phyloP scores from a whole-genome alignment of 2,797 vertebrate genomes.

The Lutjanus campechanus region DNA sequence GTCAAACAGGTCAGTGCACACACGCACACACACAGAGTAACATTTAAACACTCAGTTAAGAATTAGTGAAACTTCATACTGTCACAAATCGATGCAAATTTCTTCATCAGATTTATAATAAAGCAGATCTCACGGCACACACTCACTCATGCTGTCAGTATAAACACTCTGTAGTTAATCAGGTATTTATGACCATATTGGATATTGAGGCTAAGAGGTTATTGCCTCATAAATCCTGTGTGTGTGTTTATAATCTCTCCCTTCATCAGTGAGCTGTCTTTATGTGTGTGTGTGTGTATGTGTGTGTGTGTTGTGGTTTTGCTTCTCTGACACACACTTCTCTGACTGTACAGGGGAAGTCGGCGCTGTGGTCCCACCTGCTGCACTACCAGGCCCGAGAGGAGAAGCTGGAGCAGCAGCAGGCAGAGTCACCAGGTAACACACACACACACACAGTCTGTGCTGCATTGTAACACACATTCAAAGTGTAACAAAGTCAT shows the following conservation, averaged over 20 bases:
- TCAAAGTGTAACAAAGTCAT: background rate
- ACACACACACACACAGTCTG: background rate
- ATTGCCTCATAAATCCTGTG: constrained; percentile 22
- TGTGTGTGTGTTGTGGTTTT: constrained; percentile 18
- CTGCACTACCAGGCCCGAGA: constrained; percentile 92
- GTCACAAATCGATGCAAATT: background rate
- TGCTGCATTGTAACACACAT: background rate
- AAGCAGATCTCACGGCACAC: background rate
- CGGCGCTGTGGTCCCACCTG: constrained; percentile 95
- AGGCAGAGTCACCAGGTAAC: constrained; percentile 88
- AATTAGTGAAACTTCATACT: background rate
- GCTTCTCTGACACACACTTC: constrained; percentile 14
- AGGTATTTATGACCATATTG: constrained; percentile 18
- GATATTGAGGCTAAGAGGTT: constrained; percentile 12
- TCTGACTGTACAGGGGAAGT: constrained; percentile 89
- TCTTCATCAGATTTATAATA: background rate
- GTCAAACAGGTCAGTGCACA: constrained; percentile 90
- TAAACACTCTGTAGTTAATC: constrained; percentile 7
- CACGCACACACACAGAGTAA: constrained; percentile 6
- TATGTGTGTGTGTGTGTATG: constrained; percentile 30
- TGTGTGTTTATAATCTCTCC: constrained; percentile 7
- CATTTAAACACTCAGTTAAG: background rate
- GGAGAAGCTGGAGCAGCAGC: constrained; percentile 89
- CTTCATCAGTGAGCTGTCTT: background rate
- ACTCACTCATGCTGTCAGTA: background rate